Conservation (phyloP, 2,113 vertebrate species). For the Xenopus borealis region DNA sequence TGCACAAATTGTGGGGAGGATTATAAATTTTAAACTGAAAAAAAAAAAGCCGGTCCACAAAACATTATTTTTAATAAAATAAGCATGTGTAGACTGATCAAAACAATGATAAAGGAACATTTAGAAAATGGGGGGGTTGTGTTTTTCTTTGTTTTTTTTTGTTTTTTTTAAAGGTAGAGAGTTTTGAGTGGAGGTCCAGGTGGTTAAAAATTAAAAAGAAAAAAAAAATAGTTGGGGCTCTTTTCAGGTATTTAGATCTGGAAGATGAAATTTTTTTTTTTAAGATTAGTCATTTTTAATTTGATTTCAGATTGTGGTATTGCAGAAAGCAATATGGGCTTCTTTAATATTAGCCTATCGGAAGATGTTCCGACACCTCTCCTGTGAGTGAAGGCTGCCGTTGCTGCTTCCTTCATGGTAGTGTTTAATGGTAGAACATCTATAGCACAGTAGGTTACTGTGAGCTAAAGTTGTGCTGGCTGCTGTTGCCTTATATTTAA, state of each 20-base stretch:
- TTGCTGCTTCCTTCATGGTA: constrained; percentile 6
- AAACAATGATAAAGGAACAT: not conserved
- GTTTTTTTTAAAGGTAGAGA: not conserved
- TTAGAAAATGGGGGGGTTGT: no score
- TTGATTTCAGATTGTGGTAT: constrained; percentile 49
- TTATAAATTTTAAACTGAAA: not conserved
- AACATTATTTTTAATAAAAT: constrained; percentile 1
- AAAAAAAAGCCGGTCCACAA: constrained; percentile 15
- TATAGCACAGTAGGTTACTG: constrained; percentile 64
- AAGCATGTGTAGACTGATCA: constrained; percentile 22
- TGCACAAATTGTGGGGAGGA: not conserved
- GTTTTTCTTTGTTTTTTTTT: not conserved
- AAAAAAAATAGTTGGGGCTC: no score
- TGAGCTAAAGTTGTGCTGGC: constrained; percentile 70
- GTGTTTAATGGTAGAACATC: constrained; percentile 46
- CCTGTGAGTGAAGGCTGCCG: constrained; percentile 11
- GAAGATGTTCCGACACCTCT: constrained; percentile 59
- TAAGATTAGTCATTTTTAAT: constrained; percentile 72
- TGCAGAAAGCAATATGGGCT: constrained; percentile 56
- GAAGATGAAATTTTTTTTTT: constrained; percentile 56
- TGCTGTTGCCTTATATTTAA: constrained; percentile 73
- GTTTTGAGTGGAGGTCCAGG: constrained; percentile 65
- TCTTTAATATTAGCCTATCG: constrained; percentile 62
- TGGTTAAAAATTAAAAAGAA: constrained; percentile 73
- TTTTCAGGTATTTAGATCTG: not conserved